Evolutionary conservation across 2,113 vertebrate genomes (phyloP), one percentile per base, ranked within the genome.

Genomic region (Struthidea cinerea): DNA sequence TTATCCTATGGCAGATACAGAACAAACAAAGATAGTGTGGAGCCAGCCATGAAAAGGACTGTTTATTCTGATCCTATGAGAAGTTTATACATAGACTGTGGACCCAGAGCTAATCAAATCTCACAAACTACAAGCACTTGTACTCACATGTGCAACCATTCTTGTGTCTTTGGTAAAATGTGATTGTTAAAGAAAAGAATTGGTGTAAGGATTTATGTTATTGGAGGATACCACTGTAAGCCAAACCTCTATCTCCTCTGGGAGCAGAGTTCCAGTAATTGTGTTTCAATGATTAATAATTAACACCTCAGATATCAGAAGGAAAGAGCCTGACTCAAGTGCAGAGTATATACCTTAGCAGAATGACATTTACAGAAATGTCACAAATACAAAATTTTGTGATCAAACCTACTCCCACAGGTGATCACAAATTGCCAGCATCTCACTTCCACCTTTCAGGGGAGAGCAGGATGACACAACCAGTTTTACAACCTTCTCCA

Each of bases 221-320:
- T 87, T 94, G 65, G 63, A 90, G 28, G 10, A 24, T 76, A 64
- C 12, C 49, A 42, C 22, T 61, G 17, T 77, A 61, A 90, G 55
- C 27, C 57, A 86, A 89, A 59, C 10, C 21, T 85, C 35, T 47
- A 0, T 39, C 21, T 87, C 47, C 55, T 67, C 52, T 59, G 75
- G 37, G 68, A 84, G 39, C 17, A 86, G 59, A 80, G 24, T 46
- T 75, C 74, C 61, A 94, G 70, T 49, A 87, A 76, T 22, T 69
- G 33, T 77, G 13, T 44, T 77, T 74, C 7, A 2, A 55, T 39
- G 50, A 83, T 90, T 88, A 95, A 93, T 89, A 86, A 84, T 91
- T 91, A 88, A 85, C 74, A 77, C 63, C 85, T 91, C 53, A 73
- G 49, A 28, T 79, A 93, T 64, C 53, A 85, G 78, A 87, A 61